A percentile compares a stretch with the other conserved stretches of the same genome.
phyloP scores from a whole-genome alignment of 35 echinoderm and acorn worm species.

The Acanthaster planci region DNA sequence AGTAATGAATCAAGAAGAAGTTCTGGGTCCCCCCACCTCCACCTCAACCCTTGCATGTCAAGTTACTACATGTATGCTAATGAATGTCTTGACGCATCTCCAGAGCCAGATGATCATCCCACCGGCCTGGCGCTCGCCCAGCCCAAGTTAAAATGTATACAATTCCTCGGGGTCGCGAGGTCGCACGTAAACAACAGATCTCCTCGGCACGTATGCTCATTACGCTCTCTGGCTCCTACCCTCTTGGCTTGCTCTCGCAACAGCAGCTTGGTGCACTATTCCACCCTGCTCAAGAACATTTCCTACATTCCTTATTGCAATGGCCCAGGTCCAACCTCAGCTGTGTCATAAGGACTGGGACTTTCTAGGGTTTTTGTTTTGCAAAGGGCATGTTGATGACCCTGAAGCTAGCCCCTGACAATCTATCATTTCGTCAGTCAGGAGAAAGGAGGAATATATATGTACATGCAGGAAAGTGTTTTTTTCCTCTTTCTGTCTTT shows the following conservation, averaged over 20 bases:
- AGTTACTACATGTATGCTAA: neutral
- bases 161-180: neutral
- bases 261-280: no score
- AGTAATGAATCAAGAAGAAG: no score
- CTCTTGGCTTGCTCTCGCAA: no score
- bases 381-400: neutral
- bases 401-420: neutral
- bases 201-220: no score
- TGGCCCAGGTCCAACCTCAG: no score
- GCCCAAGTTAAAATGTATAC: conserved; percentile 1
- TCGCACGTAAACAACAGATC: conserved; percentile 17
- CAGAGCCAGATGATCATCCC: neutral
- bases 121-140: neutral
- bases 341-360: neutral
- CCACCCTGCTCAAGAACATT: no score
- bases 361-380: no score
- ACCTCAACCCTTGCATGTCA: no score
- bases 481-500: neutral
- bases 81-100: neutral
- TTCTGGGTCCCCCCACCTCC: no score
- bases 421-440: conserved; percentile 4
- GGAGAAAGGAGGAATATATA: neutral
- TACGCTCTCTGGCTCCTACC: no score
- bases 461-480: no score
- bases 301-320: no score